Conservation (phyloP, 2,797 vertebrate species). For the Sandelia bainsii region DNA sequence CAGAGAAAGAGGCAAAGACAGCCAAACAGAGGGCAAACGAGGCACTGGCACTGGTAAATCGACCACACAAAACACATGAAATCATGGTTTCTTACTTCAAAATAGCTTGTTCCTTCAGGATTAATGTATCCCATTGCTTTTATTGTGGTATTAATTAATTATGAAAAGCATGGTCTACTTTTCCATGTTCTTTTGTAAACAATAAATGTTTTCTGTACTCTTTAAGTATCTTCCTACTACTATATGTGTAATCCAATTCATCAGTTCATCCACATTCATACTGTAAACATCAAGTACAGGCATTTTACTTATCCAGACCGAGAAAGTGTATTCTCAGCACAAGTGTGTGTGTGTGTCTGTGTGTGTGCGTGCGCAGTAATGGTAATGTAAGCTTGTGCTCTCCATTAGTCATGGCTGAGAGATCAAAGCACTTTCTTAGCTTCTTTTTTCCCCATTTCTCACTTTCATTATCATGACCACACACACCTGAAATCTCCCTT, state of each 20-base stretch:
- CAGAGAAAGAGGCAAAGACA: slow-evolving; percentile 90
- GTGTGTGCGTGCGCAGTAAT: slow-evolving; percentile 19
- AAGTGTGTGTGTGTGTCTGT: slow-evolving; percentile 4
- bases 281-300: slow-evolving; percentile 24
- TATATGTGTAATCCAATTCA: slow-evolving; percentile 9
- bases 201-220: not conserved
- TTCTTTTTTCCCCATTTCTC: slow-evolving; percentile 20
- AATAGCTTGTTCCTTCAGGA: not conserved
- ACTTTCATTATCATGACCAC: slow-evolving; percentile 52
- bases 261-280: not conserved
- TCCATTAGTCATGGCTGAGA: slow-evolving; percentile 70
- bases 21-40: slow-evolving; percentile 89
- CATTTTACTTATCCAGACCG: slow-evolving; percentile 10
- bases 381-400: slow-evolving; percentile 60
- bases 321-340: slow-evolving; percentile 36
- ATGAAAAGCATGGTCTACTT: not conserved
- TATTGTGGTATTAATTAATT: not conserved
- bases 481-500: slow-evolving; percentile 45
- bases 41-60: slow-evolving; percentile 89
- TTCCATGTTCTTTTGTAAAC: not conserved
- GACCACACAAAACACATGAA: not conserved
- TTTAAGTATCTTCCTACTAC: not conserved
- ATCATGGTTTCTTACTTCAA: not conserved
- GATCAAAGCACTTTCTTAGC: slow-evolving; percentile 73
- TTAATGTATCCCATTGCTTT: slow-evolving; percentile 4